Conservation (phyloP, 2,797 vertebrate genomes). For the Pseudopleuronectes americanus region DNA sequence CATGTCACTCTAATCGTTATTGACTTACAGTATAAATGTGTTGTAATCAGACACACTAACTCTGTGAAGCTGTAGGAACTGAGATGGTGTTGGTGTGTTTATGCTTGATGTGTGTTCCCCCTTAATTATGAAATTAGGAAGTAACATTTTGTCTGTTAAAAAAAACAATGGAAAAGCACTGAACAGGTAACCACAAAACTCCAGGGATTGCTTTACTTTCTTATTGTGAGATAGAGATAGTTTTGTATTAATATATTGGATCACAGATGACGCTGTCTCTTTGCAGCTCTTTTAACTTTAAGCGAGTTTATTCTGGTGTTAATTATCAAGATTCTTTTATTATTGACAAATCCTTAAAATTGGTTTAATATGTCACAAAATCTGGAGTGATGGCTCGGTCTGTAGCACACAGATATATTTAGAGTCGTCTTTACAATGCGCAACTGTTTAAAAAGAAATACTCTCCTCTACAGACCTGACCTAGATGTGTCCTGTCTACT, state of each 20-base stretch:
- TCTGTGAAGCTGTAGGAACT: constrained; percentile 10
- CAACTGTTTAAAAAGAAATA: neutral
- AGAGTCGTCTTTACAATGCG: neutral
- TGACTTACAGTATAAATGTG: neutral
- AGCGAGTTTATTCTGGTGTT: neutral
- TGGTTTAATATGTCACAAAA: neutral
- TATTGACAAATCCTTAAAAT: neutral
- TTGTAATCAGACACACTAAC: neutral
- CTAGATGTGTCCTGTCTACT: neutral
- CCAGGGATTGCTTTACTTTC: too few species aligned
- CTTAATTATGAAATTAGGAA: neutral
- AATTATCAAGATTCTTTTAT: neutral
- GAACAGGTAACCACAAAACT: too few species aligned
- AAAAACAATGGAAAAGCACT: too few species aligned
- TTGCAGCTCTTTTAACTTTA: neutral
- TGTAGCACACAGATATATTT: neutral
- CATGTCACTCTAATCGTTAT: neutral
- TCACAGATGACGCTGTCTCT: neutral
- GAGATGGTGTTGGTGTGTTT: neutral
- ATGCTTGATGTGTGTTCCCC: constrained; percentile 9
- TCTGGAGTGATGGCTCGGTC: neutral
- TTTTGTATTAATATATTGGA: neutral
- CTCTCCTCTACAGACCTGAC: neutral
- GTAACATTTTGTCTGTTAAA: too few species aligned
- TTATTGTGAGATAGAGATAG: too few species aligned